Conservation (phyloP, 2,113 vertebrate genomes). For the Mandrillus leucophaeus region DNA sequence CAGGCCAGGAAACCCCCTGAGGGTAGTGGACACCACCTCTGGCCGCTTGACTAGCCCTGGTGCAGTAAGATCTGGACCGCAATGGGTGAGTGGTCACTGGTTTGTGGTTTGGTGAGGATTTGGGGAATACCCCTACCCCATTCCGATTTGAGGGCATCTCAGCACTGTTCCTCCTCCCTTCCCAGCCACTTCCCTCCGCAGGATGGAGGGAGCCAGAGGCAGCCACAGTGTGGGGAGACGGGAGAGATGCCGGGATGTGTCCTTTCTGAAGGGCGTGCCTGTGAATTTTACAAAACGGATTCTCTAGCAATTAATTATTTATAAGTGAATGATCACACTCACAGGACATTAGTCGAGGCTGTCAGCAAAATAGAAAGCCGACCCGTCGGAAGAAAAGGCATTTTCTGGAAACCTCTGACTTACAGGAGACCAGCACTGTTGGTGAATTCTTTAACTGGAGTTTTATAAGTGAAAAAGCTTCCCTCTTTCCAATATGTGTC, state of each 20-base stretch:
- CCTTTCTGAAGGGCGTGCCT: not conserved
- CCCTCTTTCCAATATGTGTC: not conserved
- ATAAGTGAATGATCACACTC: not conserved
- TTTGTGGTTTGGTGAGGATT: not conserved
- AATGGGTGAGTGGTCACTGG: not conserved
- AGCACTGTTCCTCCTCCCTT: not conserved
- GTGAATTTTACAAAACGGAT: not conserved
- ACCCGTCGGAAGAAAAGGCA: not conserved
- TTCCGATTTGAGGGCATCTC: not conserved
- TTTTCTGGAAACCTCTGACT: not conserved
- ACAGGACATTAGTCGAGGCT: not conserved
- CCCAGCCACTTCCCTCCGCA: not conserved
- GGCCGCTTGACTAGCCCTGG: fast-evolving
- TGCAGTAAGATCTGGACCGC: not conserved
- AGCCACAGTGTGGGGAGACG: too few relatives aligned
- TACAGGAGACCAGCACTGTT: not conserved
- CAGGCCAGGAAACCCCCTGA: too few relatives aligned
- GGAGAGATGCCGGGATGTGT: fast-evolving
- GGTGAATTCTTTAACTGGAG: not conserved
- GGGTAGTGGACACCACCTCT: too few relatives aligned
- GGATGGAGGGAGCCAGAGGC: not conserved
- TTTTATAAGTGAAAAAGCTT: not conserved
- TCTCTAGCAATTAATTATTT: not conserved
- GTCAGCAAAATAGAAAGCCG: not conserved
- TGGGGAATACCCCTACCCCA: not conserved